Conservation (phyloP, 2,797 vertebrate species). For the Neomorphus geoffroyi region DNA sequence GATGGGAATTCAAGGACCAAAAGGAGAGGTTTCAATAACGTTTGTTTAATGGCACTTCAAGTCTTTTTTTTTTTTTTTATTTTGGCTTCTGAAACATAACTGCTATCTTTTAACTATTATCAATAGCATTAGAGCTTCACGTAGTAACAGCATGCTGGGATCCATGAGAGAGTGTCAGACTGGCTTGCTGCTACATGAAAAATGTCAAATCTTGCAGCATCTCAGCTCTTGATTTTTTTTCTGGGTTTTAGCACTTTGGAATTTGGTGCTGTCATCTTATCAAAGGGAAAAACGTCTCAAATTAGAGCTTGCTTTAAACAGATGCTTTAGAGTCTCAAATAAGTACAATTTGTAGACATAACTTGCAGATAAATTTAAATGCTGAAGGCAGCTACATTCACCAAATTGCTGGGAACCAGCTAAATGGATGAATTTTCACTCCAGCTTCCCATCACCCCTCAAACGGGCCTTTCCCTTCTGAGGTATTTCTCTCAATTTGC, state of each 20-base stretch:
- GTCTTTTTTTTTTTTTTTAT: neutral
- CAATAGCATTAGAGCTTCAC: slow-evolving; percentile 28
- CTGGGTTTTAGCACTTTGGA: slow-evolving; percentile 45
- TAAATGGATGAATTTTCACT: neutral
- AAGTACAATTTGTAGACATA: slow-evolving; percentile 3
- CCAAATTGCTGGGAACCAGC: neutral
- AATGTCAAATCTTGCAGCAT: slow-evolving; percentile 47
- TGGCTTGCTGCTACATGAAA: slow-evolving; percentile 50
- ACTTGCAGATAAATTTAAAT: neutral
- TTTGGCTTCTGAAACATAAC: slow-evolving; percentile 6
- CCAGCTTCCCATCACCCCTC: neutral
- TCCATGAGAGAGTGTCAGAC: slow-evolving; percentile 31
- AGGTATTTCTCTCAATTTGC: neutral
- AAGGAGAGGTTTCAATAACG: neutral
- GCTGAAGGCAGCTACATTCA: neutral
- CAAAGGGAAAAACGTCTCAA: slow-evolving; percentile 46
- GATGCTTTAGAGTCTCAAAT: neutral
- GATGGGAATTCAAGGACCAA: slow-evolving; percentile 19
- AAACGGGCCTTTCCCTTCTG: neutral
- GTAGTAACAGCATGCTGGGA: neutral
- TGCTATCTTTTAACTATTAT: slow-evolving; percentile 28
- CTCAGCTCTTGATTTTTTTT: slow-evolving; percentile 36
- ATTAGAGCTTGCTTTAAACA: slow-evolving; percentile 43
- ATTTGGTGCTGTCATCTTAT: slow-evolving; percentile 23
- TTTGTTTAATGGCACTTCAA: slow-evolving; percentile 39